Base-by-base conservation (phyloP, 1,140 invertebrate genomes). In the Dreissena rostriformis region DNA sequence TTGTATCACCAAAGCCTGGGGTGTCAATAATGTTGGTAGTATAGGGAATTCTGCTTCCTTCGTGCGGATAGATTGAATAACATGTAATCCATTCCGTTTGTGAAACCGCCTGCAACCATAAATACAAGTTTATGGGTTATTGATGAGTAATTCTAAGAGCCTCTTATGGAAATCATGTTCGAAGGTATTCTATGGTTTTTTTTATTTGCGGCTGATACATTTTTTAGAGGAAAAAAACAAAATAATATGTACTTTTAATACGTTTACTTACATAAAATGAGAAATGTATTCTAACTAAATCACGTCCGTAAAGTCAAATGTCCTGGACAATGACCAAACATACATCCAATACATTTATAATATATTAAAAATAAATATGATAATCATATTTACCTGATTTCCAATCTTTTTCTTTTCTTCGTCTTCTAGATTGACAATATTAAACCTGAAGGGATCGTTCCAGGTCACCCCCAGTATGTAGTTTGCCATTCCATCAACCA, bases 81-180 rank as follows among this genome's bases (percentile, higher is more conserved):
- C 72, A 61, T 26, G 85, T 84, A 24, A 86, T 75, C 80, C 71
- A 79, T 24, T 79, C 22, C 52, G 85, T 86, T 70, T 86, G 85
- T 10, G 80, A 83, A 17, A 73, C 24, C 24, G 73, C 51, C 81
- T 86, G 75, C 22, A 26, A 79, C 77, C 68, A 17, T 26, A 28
- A n/a, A 19, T 29, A 29, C 55, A 55, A 70, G 0, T 70, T n/a
- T 1, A 22, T 5, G 71, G 57, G 49, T 19, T 79, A 28, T 24
- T 83, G 85, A 11, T 24, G 75, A 49, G 19, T 22, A 55, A 81
- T 82, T 70, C 86, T 85, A 0, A 83, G 80, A 6, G 28, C 53
- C 39, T 86, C 67, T 51, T 83, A 86, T 29, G 39, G 22, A 0
- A 65, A n/a, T 28, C 82, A 86, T 51, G 80, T 86, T 19, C 76